A percentile compares a stretch with the other conserved stretches of the same genome.
Evolutionary conservation across 2,113 vertebrate genomes (phyloP).

Genomic region (Pterocles orientalis): DNA sequence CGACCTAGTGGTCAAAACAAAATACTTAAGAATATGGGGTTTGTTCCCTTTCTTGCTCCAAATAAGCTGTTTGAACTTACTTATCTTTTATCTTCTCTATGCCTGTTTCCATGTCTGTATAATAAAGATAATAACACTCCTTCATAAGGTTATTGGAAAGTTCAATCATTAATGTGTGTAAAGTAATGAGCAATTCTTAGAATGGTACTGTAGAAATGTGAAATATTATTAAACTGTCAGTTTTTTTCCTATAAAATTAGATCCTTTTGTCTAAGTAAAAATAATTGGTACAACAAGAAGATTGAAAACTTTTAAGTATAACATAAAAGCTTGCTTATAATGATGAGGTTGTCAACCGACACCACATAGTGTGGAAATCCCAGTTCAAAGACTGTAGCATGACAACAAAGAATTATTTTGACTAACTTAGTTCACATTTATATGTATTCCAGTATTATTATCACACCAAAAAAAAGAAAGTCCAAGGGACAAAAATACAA

Average conservation of each 20-base stretch:
- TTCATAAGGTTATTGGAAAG: background rate
- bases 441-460: background rate
- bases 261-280: constrained; percentile 24
- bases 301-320: constrained; percentile 31
- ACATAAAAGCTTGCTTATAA: constrained; percentile 14
- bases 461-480: background rate
- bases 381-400: background rate
- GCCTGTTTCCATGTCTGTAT: background rate
- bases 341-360: background rate
- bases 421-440: background rate
- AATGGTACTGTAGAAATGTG: background rate
- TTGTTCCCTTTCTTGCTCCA: background rate
- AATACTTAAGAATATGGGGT: background rate
- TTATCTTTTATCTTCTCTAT: background rate
- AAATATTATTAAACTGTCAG: constrained; percentile 31
- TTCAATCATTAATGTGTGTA: constrained; percentile 12
- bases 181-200: background rate
- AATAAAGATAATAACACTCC: background rate
- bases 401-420: constrained; percentile 16
- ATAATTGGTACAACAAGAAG: constrained; percentile 24
- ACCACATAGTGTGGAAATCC: background rate
- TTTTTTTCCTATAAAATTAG: constrained; percentile 38
- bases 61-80: background rate
- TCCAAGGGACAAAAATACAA: background rate
- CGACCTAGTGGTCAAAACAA: background rate